Evolutionary conservation across 2,888 invertebrate genomes (phyloP), one percentile per base, ranked within the genome.

Genomic region (Gymnocheta viridis): DNA sequence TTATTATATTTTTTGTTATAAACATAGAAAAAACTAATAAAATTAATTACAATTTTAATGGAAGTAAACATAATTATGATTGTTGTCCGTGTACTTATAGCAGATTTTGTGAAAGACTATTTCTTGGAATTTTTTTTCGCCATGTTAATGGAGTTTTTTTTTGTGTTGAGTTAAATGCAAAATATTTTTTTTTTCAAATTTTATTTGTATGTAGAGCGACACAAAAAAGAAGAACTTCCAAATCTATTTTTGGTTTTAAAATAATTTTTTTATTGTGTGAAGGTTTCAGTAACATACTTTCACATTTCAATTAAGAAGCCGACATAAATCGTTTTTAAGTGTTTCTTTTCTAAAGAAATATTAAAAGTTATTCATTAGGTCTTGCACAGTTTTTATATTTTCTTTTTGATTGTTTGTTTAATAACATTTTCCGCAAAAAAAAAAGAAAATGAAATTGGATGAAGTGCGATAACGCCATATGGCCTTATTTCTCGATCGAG

Each of bases 291-390:
- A 69, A 51, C 49, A 69, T 32, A 69, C 78, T 78, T 78, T 78
- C 69, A 78, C 78, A 78, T 69, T 78, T 69, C 19, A 78, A 56
- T 76, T 56, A 56, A 73, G 29, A 69, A 29, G 58, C 60, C 54
- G 58, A 60, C 38, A 51, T 44, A 74, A 64, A 51, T 32, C 29
- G 14, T 41, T 24, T 54, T 66, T 32, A 24, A 49, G 41, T 14
- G 47, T 9, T 32, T 60, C 24, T 44, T 47, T 35, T 54, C 19
- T 14, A 1, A 51, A 17, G n/a, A 51, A 51, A 24, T 51, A 22
- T 5, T 54, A n/a, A 9, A 29, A 32, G 9, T 17, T 10, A 35
- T 44, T 56, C 22, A 22, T 24, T 35, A 44, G 29, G 27, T 29
- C 1, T 9, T 51, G 14, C 6, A 10, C 6, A 32, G 32, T 10